Base-by-base conservation (phyloP, 2,113 vertebrate species). In the Pyrgilauda ruficollis region DNA sequence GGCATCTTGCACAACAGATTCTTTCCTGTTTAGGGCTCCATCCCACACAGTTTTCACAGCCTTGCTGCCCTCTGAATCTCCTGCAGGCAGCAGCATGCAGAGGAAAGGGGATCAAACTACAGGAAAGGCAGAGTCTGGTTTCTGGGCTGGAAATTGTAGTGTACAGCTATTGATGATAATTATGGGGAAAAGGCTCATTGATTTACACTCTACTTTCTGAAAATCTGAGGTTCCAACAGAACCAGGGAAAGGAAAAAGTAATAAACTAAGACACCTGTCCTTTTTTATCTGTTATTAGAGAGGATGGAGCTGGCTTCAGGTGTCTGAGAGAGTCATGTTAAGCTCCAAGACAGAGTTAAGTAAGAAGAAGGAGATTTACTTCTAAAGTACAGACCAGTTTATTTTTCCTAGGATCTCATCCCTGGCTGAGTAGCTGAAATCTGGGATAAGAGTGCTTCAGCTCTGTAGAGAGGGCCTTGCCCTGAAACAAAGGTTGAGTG, bases 1-100 rank as follows among this genome's bases (percentile, higher is more conserved):
- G 92, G 49, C 83, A 87, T 95, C 90, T 91, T 86, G 56, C 92
- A 92, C 79, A 92, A 75, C 85, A 94, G 88, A 95, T 84, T 64
- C 90, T 89, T 96, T 93, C 88, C 93, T 90, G 88, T 95, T 94
- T 92, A 72, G 90, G 87, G 88, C 81, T 93, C 90, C 93, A 81
- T 90, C 92, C 92, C 80, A 91, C 82, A 72, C 41, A 27, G 76
- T 92, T 96, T 96, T 96, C 4, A 0, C 76, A 96, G 85, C 72
- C 87, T 63, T 55, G 37, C 55, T 93, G 85, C 72, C 85, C 85
- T 78, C 68, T 63, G 90, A 70, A 59, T 88, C 79, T 95, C 83
- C 85, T 88, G 47, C 87, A 90, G 76, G 75, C 92, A 95, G 63
- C 67, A 88, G 69, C 28, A 5, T 23, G 44, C 52, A 83, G 39